These are phyloP conservation scores for Myocastor coypus DNA, from an alignment of 2,113 vertebrate species.

Conservation along the genomic window DNA sequence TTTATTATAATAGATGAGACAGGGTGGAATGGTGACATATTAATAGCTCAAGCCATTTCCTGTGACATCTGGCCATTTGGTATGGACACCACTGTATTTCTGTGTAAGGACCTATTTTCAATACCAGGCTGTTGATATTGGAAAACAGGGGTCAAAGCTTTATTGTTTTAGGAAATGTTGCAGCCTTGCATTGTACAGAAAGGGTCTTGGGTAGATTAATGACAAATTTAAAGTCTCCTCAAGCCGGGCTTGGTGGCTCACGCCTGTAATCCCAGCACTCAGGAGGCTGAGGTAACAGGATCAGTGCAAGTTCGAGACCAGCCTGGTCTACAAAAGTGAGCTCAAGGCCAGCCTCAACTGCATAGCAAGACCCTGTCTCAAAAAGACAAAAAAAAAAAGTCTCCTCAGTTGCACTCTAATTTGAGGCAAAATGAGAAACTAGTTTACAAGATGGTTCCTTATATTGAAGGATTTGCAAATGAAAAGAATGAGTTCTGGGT, in stretches of 20 bases:
- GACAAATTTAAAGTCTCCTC: constrained; percentile 34
- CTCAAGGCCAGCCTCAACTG: too few relatives aligned
- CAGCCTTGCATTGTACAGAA: constrained; percentile 31
- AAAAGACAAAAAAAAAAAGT: too few relatives aligned
- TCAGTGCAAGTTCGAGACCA: too few relatives aligned
- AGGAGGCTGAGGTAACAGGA: too few relatives aligned
- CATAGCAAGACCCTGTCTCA: too few relatives aligned
- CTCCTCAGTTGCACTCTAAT: constrained; percentile 24
- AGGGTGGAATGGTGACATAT: neutral
- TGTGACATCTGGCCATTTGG: constrained; percentile 30
- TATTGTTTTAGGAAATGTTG: constrained; percentile 8
- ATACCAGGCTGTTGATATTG: constrained; percentile 15
- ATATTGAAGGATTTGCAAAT: neutral
- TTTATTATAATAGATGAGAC: constrained; percentile 30
- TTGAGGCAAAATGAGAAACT: constrained; percentile 12
- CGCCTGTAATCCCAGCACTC: too few relatives aligned
- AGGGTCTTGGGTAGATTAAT: neutral
- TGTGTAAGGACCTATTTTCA: constrained; percentile 34
- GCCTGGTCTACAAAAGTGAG: too few relatives aligned
- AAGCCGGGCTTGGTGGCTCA: too few relatives aligned
- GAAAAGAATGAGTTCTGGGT: constrained; percentile 9
- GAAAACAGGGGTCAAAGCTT: constrained; percentile 27
- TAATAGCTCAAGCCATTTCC: constrained; percentile 32
- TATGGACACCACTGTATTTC: constrained; percentile 40
- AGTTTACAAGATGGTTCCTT: neutral